Base-by-base conservation (phyloP, 2,113 vertebrate genomes). In the Malurus alboscapulatus region DNA sequence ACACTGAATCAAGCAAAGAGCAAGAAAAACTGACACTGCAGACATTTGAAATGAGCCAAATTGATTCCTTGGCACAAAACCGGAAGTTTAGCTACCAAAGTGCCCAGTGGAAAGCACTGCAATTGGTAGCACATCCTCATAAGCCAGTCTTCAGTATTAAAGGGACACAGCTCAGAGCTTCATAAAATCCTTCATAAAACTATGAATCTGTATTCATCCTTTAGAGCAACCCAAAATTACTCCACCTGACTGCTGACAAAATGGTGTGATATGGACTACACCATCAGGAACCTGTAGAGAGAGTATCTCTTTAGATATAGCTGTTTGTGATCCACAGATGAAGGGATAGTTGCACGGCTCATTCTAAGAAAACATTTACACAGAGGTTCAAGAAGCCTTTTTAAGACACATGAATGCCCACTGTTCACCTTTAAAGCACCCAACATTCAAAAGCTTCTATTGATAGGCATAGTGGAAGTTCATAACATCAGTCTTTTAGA, bases 351-450 rank as follows among this genome's bases (percentile, higher is more conserved):
- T 55, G 8, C 12, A 21, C 20, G 0, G 1, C 22, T 78, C 8
- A 29, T 66, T 63, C 12, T 32, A 32, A 61, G 74, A 57, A 84
- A 74, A 20, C 5, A 42, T 53, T 87, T 34, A 51, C n/a, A 40
- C 5, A 54, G 34, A 53, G 17, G 54, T 44, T 44, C 30, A 76
- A 47, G 48, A 12, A 53, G 10, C 2, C 5, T 80, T 62, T 74
- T 80, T 36, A 51, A 48, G 8, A 61, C 9, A 5, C 12, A 10
- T 13, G 24, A 73, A 44, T 0, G 0, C 10, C 30, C 26, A 59
- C 1, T 30, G 5, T 12, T 72, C 12, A 66, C 1, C 21, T 71
- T 21, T 26, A 77, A 67, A 40, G 25, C 16, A 65, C 12, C 2
- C 16, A 69, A 5, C 3, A 77, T 80, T 47, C n/a, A 48, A 18